phyloP scores from a whole-genome alignment of 1,140 invertebrate species.

The Branchinecta lindahli region DNA sequence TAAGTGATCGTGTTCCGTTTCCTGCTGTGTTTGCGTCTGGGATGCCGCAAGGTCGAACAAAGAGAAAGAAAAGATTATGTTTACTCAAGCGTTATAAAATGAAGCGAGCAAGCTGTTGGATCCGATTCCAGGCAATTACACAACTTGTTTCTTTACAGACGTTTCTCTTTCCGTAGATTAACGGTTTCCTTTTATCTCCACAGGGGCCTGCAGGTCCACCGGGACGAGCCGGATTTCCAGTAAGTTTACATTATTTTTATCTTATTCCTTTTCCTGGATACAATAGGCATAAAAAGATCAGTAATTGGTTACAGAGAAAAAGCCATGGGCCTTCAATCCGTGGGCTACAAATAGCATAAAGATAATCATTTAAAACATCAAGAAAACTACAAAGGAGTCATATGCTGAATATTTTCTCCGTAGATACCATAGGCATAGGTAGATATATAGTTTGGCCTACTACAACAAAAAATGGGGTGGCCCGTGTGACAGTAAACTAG shows the following conservation, averaged over 20 bases:
- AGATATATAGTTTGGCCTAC: too few relatives aligned
- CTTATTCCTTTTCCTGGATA: background rate
- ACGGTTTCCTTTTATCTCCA: background rate
- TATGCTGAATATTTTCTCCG: too few relatives aligned
- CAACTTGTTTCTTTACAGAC: background rate
- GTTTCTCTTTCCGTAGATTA: too few relatives aligned
- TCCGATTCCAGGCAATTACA: background rate
- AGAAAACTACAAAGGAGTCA: too few relatives aligned
- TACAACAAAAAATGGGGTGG: too few relatives aligned
- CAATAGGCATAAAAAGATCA: background rate
- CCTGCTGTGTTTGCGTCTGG: background rate
- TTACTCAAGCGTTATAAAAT: background rate
- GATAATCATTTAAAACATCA: too few relatives aligned
- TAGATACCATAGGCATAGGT: too few relatives aligned
- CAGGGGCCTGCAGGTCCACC: background rate
- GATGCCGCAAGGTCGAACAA: background rate
- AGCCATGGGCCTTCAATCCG: too few relatives aligned
- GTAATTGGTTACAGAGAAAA: too few relatives aligned
- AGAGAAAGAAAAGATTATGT: conserved; percentile 4
- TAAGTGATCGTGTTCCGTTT: background rate
- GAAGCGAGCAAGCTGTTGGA: background rate
- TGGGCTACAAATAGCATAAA: too few relatives aligned
- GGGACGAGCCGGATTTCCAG: background rate
- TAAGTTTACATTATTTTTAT: background rate
- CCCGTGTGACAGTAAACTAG: too few relatives aligned